Base-by-base conservation (phyloP, 2,113 vertebrate genomes). In the Toxostoma redivivum region DNA sequence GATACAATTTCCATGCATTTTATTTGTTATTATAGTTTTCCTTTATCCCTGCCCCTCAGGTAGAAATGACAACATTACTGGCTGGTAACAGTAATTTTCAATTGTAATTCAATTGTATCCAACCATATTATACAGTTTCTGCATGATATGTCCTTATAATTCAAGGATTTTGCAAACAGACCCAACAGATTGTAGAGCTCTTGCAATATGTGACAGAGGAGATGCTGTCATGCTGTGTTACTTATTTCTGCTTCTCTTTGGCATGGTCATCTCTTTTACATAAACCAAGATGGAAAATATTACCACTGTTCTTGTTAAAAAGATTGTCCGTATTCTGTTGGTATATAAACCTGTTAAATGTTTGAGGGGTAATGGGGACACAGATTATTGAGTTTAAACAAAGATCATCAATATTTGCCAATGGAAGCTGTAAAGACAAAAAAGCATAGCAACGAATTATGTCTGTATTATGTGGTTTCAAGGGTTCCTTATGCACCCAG, bases 371-470 rank as follows among this genome's bases (percentile, higher is more conserved):
- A 2, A 14, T 57, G 31, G 33, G 54, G 54, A 27, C 57, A 38
- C 30, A 80, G 27, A 47, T 45, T 23, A 25, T 61, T 57, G 21
- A 47, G 44, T 72, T 89, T 47, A 72, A 73, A 53, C 31, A 64
- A 84, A 89, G 42, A 79, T 10, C 28, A 90, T 28, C 53, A 61
- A 6, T 72, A 79, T 81, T 88, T 86, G 70, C 79, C 57, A 69
- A 37, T 64, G 21, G 71, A 71, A 89, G n/a, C 44, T 48, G 47
- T 44, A 56, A 89, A 87, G 60, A 78, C 72, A 84, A 86, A 37
- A 87, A 84, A 81, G 76, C 53, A 22, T 33, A 79, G 48, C 73
- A 94, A 82, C 50, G 80, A 94, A 85, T 86, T 33, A 62, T 76
- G 11, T 81, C 42, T 74, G 0, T 51, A 16, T 80, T 65, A 33